Evolutionary conservation across 2,113 vertebrate genomes (phyloP), one percentile per base, ranked within the genome.

Genomic region (Cryptotis parvus): DNA sequence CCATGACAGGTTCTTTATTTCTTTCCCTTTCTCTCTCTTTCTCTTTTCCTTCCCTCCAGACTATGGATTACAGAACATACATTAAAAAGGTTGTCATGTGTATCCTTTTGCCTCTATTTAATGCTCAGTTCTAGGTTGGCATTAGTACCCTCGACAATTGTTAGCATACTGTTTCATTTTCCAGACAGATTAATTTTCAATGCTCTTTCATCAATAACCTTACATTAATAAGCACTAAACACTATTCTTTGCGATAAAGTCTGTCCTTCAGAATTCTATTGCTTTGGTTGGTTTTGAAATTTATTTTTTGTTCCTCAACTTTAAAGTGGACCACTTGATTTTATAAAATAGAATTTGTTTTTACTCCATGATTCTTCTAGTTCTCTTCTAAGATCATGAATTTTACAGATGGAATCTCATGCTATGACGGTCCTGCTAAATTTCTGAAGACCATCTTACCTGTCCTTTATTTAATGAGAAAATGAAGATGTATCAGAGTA

Each of bases 171-270:
- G n/a, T n/a, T n/a, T n/a, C n/a, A n/a, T n/a, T n/a, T n/a, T n/a
- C n/a, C 37, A 97, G 93, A 96, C 89, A 33, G 95, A 98, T 96
- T 97, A 96, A 97, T 97, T 97, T 97, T 96, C 95, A 96, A 76
- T 90, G 97, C 82, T 92, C 72, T 31, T 92, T 58, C 91, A 95
- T 96, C 92, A 95, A 97, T 94, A 97, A 87, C 84, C 95, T 91
- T 94, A 83, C 85, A 97, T 96, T 96, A 97, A 93, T 82, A 96
- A 96, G 94, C 89, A 70, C 93, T 95, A 94, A 89, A 69, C 74
- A 88, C 63, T 61, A 73, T 82, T 94, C n/a, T 65, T 91, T 96
- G 93, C 41, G 84, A 92, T 88, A 90, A 96, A 96, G 63, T 79
- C 39, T 89, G 16, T 65, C 37, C 16, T 22, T 65, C 26, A 89